Evolutionary conservation across 2,113 vertebrate species (phyloP), one percentile per base, ranked within the genome.

Genomic region (Casuarius casuarius): DNA sequence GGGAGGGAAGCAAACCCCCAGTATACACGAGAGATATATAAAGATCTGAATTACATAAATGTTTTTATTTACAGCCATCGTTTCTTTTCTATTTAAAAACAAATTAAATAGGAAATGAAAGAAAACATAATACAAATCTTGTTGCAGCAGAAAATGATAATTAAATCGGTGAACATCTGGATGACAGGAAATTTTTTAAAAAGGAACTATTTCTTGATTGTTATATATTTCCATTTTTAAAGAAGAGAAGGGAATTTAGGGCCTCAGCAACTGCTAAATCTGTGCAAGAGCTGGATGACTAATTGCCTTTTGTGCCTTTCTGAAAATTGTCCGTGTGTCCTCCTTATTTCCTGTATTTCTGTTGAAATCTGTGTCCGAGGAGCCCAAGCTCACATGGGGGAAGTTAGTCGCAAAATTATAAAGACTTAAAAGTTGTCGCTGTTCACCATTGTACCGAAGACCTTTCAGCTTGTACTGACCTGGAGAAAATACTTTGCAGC

Each of bases 121-220:
- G 23, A 95, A 97, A 97, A 89, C 67, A 95, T 66, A 79, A 59
- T 85, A 84, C n/a, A 73, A 35, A 86, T 89, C 84, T 89, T 61
- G 70, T 94, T 93, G 93, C 94, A 89, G 72, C 94, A 95, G 93
- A 97, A 97, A 94, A 97, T 94, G 70, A 79, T 94, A 70, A 96
- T 96, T 95, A 96, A 91, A 94, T 87, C 82, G 89, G 31, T 52
- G 84, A 96, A 89, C 77, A 81, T 72, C 81, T 88, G 68, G 5
- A 23, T 84, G 61, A 95, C 26, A 35, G 58, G 40, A 26, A 84
- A 10, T 54, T 73, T 95, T 72, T 86, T 76, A 3, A 59, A 74
- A 61, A 63, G 38, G 12, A 90, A 74, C 17, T 77, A 8, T 89
- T 73, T 66, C 48, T 80, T 54, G 22, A 29, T 51, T 84, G n/a